Evolutionary conservation across 2,888 invertebrate species (phyloP).

Genomic region (Unio delphinus): DNA sequence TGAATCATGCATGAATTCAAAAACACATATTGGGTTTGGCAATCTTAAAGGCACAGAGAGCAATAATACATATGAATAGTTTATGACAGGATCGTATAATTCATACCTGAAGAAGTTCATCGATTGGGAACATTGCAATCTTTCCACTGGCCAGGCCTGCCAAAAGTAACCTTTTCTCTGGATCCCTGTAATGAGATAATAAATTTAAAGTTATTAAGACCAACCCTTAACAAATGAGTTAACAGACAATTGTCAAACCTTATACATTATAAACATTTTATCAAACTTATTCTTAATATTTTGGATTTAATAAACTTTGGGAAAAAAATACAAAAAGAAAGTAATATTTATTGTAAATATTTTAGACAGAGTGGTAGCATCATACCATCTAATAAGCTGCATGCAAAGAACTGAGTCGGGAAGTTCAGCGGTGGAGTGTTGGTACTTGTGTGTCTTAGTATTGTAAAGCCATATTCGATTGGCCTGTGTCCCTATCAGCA

Average conservation of each 20-base stretch:
- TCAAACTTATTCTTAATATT: no score
- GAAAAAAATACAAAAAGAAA: no score
- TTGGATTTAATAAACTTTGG: no score
- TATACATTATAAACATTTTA: no score
- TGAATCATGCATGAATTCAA: no score
- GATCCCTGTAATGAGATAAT: not conserved
- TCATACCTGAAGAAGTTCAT: slow-evolving; percentile 52
- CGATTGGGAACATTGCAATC: slow-evolving; percentile 50
- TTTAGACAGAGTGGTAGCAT: not conserved
- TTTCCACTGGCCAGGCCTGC: slow-evolving; percentile 64
- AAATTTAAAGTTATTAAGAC: not conserved
- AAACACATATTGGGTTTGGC: no score
- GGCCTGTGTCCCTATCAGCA: slow-evolving; percentile 60
- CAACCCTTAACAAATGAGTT: no score
- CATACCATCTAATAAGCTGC: slow-evolving; percentile 17
- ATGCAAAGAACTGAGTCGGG: slow-evolving; percentile 62
- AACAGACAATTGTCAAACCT: no score
- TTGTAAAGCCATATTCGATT: slow-evolving; percentile 62
- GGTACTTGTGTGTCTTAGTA: slow-evolving; percentile 34
- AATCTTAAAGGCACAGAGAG: no score
- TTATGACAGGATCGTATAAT: not conserved
- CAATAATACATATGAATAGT: not conserved
- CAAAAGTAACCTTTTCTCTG: slow-evolving; percentile 49
- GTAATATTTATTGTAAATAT: no score
- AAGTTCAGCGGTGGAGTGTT: slow-evolving; percentile 44